phyloP scores from a whole-genome alignment of 2,113 vertebrate genomes.

The Macquaria australasica region DNA sequence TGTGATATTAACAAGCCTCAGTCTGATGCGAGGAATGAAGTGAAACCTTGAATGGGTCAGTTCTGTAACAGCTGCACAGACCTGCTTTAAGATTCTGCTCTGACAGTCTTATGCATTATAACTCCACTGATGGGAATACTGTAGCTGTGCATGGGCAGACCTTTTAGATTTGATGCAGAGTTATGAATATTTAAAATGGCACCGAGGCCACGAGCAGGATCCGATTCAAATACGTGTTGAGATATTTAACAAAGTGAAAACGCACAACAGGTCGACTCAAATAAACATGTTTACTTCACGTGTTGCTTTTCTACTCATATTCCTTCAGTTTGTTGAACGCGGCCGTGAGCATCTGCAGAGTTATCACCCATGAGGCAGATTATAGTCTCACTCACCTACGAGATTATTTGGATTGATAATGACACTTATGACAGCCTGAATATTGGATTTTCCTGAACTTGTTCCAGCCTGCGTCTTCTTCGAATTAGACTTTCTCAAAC shows the following conservation, averaged over 20 bases:
- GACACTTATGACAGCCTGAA: background rate
- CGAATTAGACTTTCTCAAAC: background rate
- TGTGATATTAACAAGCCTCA: background rate
- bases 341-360: background rate
- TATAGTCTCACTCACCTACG: background rate
- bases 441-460: background rate
- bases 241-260: background rate
- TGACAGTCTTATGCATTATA: background rate
- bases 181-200: constrained; percentile 30
- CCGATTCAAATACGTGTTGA: background rate
- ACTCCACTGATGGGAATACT: constrained; percentile 2
- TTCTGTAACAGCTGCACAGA: background rate
- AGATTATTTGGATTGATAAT: background rate
- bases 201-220: background rate
- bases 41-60: constrained; percentile 15
- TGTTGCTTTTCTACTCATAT: background rate
- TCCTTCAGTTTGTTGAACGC: background rate
- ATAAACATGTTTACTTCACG: background rate
- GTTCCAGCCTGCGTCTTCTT: background rate
- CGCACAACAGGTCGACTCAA: background rate
- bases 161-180: constrained; percentile 2
- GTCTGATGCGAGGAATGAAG: background rate
- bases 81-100: constrained; percentile 17
- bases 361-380: background rate
- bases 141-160: background rate